Evolutionary conservation across 2,888 invertebrate genomes (phyloP).

Genomic region (Euspilapteryx auroguttella): DNA sequence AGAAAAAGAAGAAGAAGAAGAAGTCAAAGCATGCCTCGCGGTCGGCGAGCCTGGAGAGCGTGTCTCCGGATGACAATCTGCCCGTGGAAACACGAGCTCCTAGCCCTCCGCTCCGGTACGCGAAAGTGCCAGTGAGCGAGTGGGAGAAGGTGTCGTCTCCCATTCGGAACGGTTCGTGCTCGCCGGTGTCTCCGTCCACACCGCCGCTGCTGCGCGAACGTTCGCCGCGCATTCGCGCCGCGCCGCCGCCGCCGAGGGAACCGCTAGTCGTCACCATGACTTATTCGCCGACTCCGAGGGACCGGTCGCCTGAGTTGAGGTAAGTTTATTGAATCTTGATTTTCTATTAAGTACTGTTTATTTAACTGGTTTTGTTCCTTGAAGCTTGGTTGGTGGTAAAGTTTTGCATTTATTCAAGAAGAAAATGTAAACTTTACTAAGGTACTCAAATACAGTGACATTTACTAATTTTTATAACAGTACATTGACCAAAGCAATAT

Average conservation of each 20-base stretch:
- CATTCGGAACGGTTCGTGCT: constrained; percentile 56
- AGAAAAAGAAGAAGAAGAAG: constrained; percentile 71
- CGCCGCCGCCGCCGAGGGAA: constrained; percentile 19
- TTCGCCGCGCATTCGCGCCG: constrained; percentile 19
- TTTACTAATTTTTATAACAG: too few species aligned
- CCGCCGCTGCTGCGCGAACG: constrained; percentile 34
- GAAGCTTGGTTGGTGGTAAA: too few species aligned
- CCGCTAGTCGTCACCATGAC: constrained; percentile 26
- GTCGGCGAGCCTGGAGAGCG: constrained; percentile 68
- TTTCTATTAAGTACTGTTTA: too few species aligned
- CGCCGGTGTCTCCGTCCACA: constrained; percentile 63
- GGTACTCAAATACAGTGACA: too few species aligned
- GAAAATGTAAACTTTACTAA: too few species aligned
- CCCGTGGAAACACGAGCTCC: constrained; percentile 21
- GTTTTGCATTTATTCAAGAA: too few species aligned
- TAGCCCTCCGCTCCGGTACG: constrained; percentile 30
- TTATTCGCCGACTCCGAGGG: too few species aligned
- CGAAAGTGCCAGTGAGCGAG: constrained; percentile 46
- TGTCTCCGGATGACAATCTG: constrained; percentile 58
- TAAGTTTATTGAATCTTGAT: too few species aligned
- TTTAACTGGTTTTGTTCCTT: too few species aligned
- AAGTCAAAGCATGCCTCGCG: constrained; percentile 71
- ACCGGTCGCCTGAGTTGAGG: constrained; percentile 21
- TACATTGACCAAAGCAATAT: too few species aligned
- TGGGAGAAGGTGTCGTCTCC: constrained; percentile 61